A percentile compares a stretch with the other conserved stretches of the same genome.
Evolutionary conservation across 92 coral and sea anemone species (phyloP).

Genomic region (Epizoanthus illoricatus): DNA sequence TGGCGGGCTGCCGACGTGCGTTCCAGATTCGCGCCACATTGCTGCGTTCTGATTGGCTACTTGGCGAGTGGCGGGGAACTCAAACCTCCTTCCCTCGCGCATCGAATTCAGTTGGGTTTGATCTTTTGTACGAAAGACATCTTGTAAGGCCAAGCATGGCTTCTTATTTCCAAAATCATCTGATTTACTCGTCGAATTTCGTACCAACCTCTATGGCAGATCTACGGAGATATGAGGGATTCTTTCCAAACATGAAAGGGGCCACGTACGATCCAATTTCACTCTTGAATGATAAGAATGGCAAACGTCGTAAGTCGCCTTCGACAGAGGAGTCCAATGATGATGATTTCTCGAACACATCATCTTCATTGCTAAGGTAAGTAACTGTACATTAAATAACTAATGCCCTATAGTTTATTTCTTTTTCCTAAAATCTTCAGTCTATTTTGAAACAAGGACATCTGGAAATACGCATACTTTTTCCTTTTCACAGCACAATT

Average conservation of each 20-base stretch:
- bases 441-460: background rate
- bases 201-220: slow-evolving; percentile 71
- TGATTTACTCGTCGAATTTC: slow-evolving; percentile 66
- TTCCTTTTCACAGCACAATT: background rate
- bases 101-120: slow-evolving; percentile 73
- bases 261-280: slow-evolving; percentile 76
- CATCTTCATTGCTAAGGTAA: slow-evolving; percentile 77
- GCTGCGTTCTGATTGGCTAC: slow-evolving; percentile 74
- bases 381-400: background rate
- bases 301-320: slow-evolving; percentile 60
- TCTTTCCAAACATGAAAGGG: slow-evolving; percentile 79
- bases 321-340: slow-evolving; percentile 73
- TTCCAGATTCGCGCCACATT: slow-evolving; percentile 78
- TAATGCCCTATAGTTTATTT: slow-evolving; percentile 3
- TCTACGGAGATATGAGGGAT: slow-evolving; percentile 81
- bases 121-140: slow-evolving; percentile 83
- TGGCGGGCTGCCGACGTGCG: slow-evolving; percentile 60
- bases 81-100: slow-evolving; percentile 82
- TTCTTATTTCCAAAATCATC: slow-evolving; percentile 77
- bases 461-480: slow-evolving; percentile 14
- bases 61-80: slow-evolving; percentile 91
- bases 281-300: slow-evolving; percentile 61
- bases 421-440: background rate
- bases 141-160: slow-evolving; percentile 59
- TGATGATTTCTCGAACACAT: slow-evolving; percentile 85